A percentile compares a stretch with the other conserved stretches of the same genome.
These are phyloP conservation scores for Sthenelais limicola DNA, from an alignment of 2,888 invertebrate genomes.

Conservation along the genomic window DNA sequence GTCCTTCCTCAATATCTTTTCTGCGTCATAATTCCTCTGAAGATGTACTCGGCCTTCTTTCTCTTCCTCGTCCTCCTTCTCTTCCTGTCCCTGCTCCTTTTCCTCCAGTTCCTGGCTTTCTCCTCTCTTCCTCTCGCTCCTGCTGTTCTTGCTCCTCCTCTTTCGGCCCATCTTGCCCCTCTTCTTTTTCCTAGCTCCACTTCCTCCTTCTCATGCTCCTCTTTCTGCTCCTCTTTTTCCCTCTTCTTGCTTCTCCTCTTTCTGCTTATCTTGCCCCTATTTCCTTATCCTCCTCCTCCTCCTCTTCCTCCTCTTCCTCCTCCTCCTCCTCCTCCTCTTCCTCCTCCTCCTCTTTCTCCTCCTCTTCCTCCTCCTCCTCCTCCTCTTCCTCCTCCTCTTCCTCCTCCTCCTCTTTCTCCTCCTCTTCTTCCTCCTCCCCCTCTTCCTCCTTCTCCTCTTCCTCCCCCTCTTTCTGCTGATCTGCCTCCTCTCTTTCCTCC, in stretches of 20 bases:
- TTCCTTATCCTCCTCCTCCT: not conserved
- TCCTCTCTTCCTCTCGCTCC: too few relatives aligned
- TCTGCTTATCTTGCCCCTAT: not conserved
- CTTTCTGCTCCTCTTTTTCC: too few relatives aligned
- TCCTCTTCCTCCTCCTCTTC: not conserved
- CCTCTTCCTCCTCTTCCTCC: not conserved
- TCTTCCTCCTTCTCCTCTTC: not conserved
- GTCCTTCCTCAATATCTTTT: too few relatives aligned
- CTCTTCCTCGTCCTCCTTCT: too few relatives aligned
- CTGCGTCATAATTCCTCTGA: too few relatives aligned
- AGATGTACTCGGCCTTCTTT: too few relatives aligned
- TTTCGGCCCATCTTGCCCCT: too few relatives aligned
- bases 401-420: not conserved
- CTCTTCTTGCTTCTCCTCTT: too few relatives aligned
- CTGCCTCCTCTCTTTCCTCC: not conserved
- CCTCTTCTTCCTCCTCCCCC: not conserved
- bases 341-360: not conserved
- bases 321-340: not conserved
- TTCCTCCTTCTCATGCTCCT: too few relatives aligned
- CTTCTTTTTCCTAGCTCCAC: too few relatives aligned
- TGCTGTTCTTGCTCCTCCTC: too few relatives aligned
- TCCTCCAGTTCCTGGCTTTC: not conserved
- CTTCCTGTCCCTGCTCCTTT: too few relatives aligned
- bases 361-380: not conserved
- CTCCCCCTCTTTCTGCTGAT: slow-evolving; percentile 4